Base-by-base conservation (phyloP, 2,888 invertebrate species). In the Apamea epomidion region DNA sequence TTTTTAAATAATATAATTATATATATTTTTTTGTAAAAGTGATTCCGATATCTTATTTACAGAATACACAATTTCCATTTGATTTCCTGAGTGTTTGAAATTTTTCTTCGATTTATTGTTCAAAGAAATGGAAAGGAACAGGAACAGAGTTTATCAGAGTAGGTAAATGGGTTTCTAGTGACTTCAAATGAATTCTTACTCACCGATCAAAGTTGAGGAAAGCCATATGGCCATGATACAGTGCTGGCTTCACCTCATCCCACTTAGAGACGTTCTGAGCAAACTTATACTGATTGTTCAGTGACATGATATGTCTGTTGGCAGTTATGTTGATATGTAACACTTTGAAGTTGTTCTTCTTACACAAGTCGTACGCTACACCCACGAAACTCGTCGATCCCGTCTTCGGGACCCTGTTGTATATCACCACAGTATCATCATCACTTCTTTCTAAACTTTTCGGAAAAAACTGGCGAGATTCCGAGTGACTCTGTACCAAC, bases 221-320 rank as follows among this genome's bases (percentile, higher is more conserved):
- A 10, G 99, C 99, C 97, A 99, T 98, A 95, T 99, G 99, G 1
- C 99, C 99, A 95, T 99, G 99, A 95, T 99, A 99, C 77, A 99
- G 97, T 0, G 99, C 99, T 68, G 99, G 99, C 94, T 99, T 99
- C 95, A 99, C 98, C 76, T 98, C 98, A 89, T 98, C 97, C 99
- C 99, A 99, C 83, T 97, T 97, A 1, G 99, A 98, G 73, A 99
- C 98, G 95, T 99, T 99, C 90, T 98, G 98, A 88, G 98, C 98
- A 96, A 99, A 99, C 92, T 98, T 97, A 85, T 98, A 97, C 94
- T 99, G 99, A 97, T 99, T 99, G 80, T 98, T 98, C 85, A 99
- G 97, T 16, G 99, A 99, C 94, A 99, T 97, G n/a, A 99, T 98
- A 96, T 99, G 99, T 97, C 98, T 98, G 95, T 99, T 99, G 82